phyloP scores from a whole-genome alignment of 2,113 vertebrate species.

The Taurulus bubalis region DNA sequence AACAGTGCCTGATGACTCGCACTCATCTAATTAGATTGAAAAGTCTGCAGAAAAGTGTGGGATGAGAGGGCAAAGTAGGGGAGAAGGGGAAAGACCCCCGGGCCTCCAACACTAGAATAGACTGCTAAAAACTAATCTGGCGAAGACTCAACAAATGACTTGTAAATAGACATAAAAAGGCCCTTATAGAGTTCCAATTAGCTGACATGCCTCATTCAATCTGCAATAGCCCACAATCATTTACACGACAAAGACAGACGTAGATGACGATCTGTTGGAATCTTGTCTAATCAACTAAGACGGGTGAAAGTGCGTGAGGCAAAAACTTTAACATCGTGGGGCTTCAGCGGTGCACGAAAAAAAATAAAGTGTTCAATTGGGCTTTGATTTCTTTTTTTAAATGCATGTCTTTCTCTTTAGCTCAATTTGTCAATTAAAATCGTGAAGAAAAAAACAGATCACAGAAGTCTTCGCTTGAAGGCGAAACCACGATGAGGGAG shows the following conservation, averaged over 20 bases:
- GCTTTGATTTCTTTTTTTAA: neutral
- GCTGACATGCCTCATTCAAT: constrained; percentile 13
- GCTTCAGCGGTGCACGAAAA: neutral
- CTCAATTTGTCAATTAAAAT: constrained; percentile 24
- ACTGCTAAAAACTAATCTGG: constrained; percentile 32
- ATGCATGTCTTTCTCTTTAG: neutral
- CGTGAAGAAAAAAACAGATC: neutral
- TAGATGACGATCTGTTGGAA: constrained; percentile 17
- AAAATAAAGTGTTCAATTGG: neutral
- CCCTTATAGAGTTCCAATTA: constrained; percentile 8
- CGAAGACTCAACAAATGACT: constrained; percentile 34
- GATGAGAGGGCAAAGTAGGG: constrained; percentile 38
- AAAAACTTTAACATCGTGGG: neutral
- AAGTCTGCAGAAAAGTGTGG: constrained; percentile 62
- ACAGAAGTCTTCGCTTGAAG: constrained; percentile 12
- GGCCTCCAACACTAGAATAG: constrained; percentile 50
- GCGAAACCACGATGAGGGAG: constrained; percentile 14
- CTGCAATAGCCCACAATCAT: constrained; percentile 25
- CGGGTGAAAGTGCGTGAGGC: neutral
- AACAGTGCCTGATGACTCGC: constrained; percentile 82
- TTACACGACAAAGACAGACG: constrained; percentile 32
- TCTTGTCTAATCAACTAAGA: constrained; percentile 21
- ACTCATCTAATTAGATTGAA: constrained; percentile 81
- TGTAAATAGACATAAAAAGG: constrained; percentile 47
- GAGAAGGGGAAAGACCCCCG: constrained; percentile 50